phyloP scores from a whole-genome alignment of 2,888 invertebrate species.

The Drosophila monieri region DNA sequence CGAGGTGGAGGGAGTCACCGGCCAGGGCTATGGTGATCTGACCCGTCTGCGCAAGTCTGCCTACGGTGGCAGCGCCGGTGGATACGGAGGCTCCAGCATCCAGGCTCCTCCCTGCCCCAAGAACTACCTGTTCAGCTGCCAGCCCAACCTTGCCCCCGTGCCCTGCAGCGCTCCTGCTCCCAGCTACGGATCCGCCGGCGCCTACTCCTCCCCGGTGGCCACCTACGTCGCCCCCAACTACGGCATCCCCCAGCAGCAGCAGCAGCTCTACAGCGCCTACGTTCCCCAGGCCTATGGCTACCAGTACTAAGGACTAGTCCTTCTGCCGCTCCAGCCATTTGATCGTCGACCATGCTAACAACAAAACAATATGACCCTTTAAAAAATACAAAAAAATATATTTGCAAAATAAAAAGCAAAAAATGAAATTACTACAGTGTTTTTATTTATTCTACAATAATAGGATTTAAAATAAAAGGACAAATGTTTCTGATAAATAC shows the following conservation, averaged over 20 bases:
- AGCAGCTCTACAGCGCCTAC: conserved; percentile 58
- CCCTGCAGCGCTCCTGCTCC: conserved; percentile 67
- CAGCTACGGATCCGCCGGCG: conserved; percentile 72
- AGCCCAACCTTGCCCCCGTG: conserved; percentile 76
- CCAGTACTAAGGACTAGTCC: conserved; percentile 54
- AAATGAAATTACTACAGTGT: conserved; percentile 16
- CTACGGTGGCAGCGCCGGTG: conserved; percentile 66
- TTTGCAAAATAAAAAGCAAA: conserved; percentile 23
- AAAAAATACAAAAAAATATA: conserved; percentile 55
- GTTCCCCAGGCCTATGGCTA: conserved; percentile 61
- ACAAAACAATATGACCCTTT: background rate
- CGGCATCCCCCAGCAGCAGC: conserved; percentile 67
- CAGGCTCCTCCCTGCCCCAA: conserved; percentile 77
- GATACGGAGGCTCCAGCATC: conserved; percentile 63
- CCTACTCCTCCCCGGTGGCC: conserved; percentile 77
- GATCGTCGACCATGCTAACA: conserved; percentile 7
- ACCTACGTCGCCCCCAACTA: conserved; percentile 66
- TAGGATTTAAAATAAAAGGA: too few species aligned
- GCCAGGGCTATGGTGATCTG: conserved; percentile 62
- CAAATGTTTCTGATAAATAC: background rate
- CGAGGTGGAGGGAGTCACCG: conserved; percentile 48
- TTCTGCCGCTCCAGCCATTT: background rate
- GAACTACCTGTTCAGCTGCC: conserved; percentile 78
- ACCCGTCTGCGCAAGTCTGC: conserved; percentile 77
- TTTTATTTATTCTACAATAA: background rate